phyloP scores from a whole-genome alignment of 2,888 invertebrate genomes.

The Harpalus rubripes region DNA sequence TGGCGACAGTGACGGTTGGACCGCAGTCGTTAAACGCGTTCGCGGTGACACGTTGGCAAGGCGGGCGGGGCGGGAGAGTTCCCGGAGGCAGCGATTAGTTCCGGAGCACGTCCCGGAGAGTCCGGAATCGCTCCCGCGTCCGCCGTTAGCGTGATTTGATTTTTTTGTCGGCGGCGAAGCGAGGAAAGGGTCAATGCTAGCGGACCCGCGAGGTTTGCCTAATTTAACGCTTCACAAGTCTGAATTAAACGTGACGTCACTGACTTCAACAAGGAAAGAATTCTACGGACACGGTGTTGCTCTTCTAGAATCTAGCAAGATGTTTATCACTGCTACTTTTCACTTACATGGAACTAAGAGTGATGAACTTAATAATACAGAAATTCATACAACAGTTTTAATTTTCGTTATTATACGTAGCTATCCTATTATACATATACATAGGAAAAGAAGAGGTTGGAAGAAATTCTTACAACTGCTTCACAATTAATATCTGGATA shows the following conservation, averaged over 20 bases:
- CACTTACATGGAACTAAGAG: too few relatives aligned
- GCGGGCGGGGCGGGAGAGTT: neutral
- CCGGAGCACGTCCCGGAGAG: conserved; percentile 54
- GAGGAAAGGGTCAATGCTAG: conserved; percentile 49
- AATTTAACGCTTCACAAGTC: conserved; percentile 66
- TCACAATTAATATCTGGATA: too few relatives aligned
- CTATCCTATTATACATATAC: too few relatives aligned
- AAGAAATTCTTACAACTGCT: too few relatives aligned
- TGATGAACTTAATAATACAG: too few relatives aligned
- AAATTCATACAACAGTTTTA: too few relatives aligned
- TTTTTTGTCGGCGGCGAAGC: conserved; percentile 61
- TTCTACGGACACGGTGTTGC: neutral
- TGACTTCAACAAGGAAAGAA: neutral
- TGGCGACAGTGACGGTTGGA: conserved; percentile 60
- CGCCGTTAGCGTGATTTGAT: conserved; percentile 66
- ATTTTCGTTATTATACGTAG: too few relatives aligned
- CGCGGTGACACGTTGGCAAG: conserved; percentile 20
- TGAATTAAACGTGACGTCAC: conserved; percentile 64
- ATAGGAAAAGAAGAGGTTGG: too few relatives aligned
- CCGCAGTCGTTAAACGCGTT: conserved; percentile 51
- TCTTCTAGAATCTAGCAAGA: neutral
- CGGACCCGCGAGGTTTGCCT: conserved; percentile 59
- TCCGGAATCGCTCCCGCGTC: conserved; percentile 57
- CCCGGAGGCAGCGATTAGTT: conserved; percentile 57
- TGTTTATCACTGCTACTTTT: neutral